Percentiles rank a stretch among this genome's conserved stretches.
Evolutionary conservation across 1,140 invertebrate species (phyloP).

Genomic region (Maniola jurtina): DNA sequence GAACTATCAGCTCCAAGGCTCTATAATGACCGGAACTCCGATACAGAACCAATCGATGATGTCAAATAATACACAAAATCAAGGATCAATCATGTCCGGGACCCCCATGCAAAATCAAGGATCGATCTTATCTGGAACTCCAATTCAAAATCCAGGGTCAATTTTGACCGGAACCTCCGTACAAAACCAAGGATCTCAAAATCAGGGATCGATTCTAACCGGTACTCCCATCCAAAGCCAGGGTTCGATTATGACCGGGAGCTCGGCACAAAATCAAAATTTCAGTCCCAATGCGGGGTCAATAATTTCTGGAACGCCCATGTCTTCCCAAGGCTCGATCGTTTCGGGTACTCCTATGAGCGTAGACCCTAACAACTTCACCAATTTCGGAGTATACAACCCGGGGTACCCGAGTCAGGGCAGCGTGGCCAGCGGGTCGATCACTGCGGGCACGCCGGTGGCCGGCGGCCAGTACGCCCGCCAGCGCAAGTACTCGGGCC

Average conservation of each 20-base stretch:
- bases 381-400: constrained; percentile 28
- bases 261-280: not conserved
- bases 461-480: constrained; percentile 43
- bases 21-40: constrained; percentile 20
- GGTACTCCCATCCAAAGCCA: constrained; percentile 30
- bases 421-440: constrained; percentile 41
- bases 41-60: constrained; percentile 2
- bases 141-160: constrained; percentile 26
- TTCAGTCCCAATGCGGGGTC: constrained; percentile 29
- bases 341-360: constrained; percentile 34
- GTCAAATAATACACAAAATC: not conserved
- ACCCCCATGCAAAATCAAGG: constrained; percentile 29
- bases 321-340: constrained; percentile 13
- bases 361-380: constrained; percentile 23
- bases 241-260: constrained; percentile 21
- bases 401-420: constrained; percentile 16
- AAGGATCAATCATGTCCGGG: constrained; percentile 30
- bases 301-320: constrained; percentile 20
- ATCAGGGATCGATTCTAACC: constrained; percentile 37
- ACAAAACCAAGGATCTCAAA: constrained; percentile 30
- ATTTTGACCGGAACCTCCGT: constrained; percentile 21
- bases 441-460: constrained; percentile 52
- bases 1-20: constrained; percentile 12
- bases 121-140: constrained; percentile 28
- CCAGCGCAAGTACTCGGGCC: constrained; percentile 72